Percentiles rank a stretch among this genome's conserved stretches.
phyloP scores from a whole-genome alignment of 2,888 invertebrate genomes.

The Phlogophora meticulosa region DNA sequence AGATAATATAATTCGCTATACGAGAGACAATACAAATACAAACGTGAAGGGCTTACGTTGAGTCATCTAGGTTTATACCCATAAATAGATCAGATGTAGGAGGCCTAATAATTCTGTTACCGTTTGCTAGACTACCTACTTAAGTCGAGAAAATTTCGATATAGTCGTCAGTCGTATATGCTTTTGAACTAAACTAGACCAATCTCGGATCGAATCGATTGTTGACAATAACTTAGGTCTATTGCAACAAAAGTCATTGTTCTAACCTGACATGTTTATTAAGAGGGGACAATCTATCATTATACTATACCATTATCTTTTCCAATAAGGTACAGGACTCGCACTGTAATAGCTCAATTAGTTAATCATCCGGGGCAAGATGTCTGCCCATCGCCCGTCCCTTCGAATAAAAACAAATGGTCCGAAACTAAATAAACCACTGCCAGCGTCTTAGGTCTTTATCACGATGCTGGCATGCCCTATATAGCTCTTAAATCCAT shows the following conservation, averaged over 20 bases:
- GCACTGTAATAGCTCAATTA: constrained; percentile 45
- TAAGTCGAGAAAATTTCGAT: background rate
- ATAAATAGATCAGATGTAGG: constrained; percentile 23
- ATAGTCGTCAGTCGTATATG: background rate
- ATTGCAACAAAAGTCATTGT: constrained; percentile 27
- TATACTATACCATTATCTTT: background rate
- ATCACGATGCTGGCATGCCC: too few species aligned
- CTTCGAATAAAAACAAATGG: constrained; percentile 27
- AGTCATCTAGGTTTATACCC: constrained; percentile 7
- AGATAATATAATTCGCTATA: background rate
- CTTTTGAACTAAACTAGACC: background rate
- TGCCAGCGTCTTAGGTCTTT: too few species aligned
- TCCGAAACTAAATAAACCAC: constrained; percentile 20
- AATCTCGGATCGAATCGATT: background rate
- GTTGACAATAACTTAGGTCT: constrained; percentile 14
- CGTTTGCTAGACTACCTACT: background rate
- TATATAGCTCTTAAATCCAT: too few species aligned
- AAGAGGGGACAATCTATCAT: background rate
- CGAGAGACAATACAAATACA: background rate
- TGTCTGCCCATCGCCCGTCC: constrained; percentile 9
- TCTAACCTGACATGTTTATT: constrained; percentile 6
- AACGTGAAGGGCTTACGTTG: constrained; percentile 9
- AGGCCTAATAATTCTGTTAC: constrained; percentile 7
- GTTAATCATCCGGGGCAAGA: constrained; percentile 2
- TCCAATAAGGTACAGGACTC: constrained; percentile 21